Conservation (phyloP, 2,113 vertebrate genomes). For the Sinocyclocheilus anophthalmus region DNA sequence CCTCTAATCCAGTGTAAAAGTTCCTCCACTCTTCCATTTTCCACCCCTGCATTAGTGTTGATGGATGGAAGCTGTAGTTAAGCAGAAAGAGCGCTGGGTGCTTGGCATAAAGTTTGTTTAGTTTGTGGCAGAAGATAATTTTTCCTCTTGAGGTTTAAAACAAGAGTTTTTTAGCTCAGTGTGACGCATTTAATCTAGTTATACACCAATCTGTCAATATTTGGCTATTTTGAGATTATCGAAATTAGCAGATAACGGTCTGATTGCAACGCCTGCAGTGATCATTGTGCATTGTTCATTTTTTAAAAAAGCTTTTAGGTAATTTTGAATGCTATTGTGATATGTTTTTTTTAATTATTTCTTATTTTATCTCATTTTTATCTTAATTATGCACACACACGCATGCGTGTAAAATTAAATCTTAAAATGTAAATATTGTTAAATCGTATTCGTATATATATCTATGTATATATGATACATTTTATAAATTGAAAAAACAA, state of each 20-base stretch:
- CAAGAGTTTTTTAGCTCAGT: neutral
- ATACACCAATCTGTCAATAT: neutral
- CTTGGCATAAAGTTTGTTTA: neutral
- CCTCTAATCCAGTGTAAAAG: conserved; percentile 12
- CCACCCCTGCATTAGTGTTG: neutral
- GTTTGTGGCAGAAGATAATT: neutral
- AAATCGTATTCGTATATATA: no score
- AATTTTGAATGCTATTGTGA: neutral
- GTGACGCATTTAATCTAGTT: neutral
- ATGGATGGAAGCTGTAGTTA: conserved; percentile 5
- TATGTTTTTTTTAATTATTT: neutral
- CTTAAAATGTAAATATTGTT: no score
- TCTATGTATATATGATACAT: no score
- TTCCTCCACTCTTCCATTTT: neutral
- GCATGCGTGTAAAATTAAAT: no score
- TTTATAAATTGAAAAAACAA: no score
- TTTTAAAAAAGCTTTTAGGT: neutral
- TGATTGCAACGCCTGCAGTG: neutral
- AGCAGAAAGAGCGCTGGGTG: neutral
- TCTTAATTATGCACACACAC: no score
- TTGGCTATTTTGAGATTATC: neutral
- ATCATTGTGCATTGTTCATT: neutral
- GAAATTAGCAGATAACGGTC: neutral
- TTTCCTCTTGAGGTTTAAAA: conserved; percentile 8
- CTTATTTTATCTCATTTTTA: no score